A percentile compares a stretch with the other conserved stretches of the same genome.
Evolutionary conservation across 2,113 vertebrate species (phyloP).

Genomic region (Chascanopsetta lugubris): DNA sequence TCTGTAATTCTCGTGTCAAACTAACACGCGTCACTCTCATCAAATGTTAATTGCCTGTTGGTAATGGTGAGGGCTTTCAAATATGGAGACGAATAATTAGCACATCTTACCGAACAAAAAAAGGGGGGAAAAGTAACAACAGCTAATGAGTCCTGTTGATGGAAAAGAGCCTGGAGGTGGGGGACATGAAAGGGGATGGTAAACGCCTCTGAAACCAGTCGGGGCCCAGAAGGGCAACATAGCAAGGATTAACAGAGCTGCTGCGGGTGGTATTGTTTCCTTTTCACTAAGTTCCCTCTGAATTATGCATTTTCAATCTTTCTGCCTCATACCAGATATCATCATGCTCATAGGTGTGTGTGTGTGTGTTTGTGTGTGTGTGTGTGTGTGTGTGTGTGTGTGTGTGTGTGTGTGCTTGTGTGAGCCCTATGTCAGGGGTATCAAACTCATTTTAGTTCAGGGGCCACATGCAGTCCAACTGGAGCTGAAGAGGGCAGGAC

Average conservation of each 20-base stretch:
- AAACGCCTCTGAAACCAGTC: conserved; percentile 74
- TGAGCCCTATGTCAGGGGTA: too few species aligned
- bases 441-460: too few species aligned
- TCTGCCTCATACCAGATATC: conserved; percentile 6
- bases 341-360: conserved; percentile 2
- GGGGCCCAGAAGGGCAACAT: conserved; percentile 56
- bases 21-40: conserved; percentile 70
- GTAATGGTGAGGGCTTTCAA: conserved; percentile 71
- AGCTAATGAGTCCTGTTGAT: conserved; percentile 75
- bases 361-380: too few species aligned
- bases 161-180: conserved; percentile 69
- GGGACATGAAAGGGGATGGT: conserved; percentile 75
- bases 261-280: conserved; percentile 21
- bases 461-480: too few species aligned
- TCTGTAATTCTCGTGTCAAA: conserved; percentile 60
- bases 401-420: too few species aligned
- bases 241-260: conserved; percentile 41
- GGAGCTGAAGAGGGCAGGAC: too few species aligned
- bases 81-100: conserved; percentile 82
- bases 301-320: conserved; percentile 5
- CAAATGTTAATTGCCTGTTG: conserved; percentile 76
- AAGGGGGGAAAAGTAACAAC: conserved; percentile 62
- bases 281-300: neutral
- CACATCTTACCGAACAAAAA: conserved; percentile 81
- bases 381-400: too few species aligned